Evolutionary conservation across 2,797 vertebrate species (phyloP), one percentile per base, ranked within the genome.

Genomic region (Varecia variegata): DNA sequence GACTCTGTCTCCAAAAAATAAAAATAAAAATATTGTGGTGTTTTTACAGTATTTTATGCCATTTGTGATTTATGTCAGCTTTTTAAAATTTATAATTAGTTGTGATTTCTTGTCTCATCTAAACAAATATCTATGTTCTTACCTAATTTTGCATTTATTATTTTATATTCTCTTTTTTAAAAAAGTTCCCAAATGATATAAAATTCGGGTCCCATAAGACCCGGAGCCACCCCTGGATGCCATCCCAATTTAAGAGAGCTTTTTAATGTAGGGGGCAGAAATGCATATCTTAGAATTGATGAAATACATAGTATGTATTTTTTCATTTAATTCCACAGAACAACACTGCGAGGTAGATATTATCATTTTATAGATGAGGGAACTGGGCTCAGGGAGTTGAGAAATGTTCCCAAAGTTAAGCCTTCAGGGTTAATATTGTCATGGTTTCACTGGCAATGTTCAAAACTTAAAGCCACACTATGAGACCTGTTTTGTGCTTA

Each of bases 41-140:
- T 88, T 89, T 84, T 77, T 84, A n/a, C 32, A 17, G 15, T 13
- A 54, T 54, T 80, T 95, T 83, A 43, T 35, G 20, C 18, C 93
- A 30, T 88, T 76, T 35, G 30, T 76, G 20, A 79, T 30, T 90
- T 88, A 56, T 65, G 10, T 79, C 45, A 60, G 30, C 56, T 56
- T 96, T 95, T 74, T 38, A 47, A 91, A 81, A 77, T 62, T 15
- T 83, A 15, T 77, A 38, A 86, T 85, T 85, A 79, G 7, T 90
- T 95, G 45, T 81, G 35, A 91, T 88, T 58, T 88, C 35, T 79
- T 93, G 92, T 87, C 43, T 71, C 21, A 62, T 56, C 65, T 87
- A 96, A 93, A 90, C 10, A 84, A 81, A 81, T 85, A 77, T 86
- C 88, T 32, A 58, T 18, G 32, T 89, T 96, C 82, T 87, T 73